Evolutionary conservation across 35 echinoderm and acorn worm species (phyloP).

Genomic region (Apostichopus californicus): DNA sequence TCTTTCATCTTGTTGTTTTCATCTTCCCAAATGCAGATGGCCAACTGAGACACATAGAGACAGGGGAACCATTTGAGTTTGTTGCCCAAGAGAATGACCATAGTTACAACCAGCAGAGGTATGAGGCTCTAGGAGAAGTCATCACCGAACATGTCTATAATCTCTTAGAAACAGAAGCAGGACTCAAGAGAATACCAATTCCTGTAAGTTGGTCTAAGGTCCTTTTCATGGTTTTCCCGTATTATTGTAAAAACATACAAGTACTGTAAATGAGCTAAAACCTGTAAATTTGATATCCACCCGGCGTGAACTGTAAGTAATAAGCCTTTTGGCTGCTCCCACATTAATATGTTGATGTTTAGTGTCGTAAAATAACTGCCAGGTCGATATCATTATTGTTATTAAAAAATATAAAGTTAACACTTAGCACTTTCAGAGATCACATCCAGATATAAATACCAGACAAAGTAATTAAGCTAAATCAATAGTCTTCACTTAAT

Average conservation of each 20-base stretch:
- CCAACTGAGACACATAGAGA: slow-evolving; percentile 68
- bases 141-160: slow-evolving; percentile 86
- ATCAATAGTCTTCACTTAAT: too few relatives aligned
- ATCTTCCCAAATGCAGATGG: slow-evolving; percentile 68
- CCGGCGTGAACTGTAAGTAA: too few relatives aligned
- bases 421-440: too few relatives aligned
- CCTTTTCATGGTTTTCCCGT: not conserved
- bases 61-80: slow-evolving; percentile 81
- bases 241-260: not conserved
- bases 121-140: slow-evolving; percentile 92
- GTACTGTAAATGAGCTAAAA: not conserved
- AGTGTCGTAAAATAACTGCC: too few relatives aligned
- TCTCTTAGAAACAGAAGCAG: slow-evolving; percentile 71
- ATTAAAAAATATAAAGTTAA: too few relatives aligned
- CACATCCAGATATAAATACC: too few relatives aligned
- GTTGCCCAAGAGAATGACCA: slow-evolving; percentile 61
- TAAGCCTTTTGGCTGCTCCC: too few relatives aligned
- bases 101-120: slow-evolving; percentile 78
- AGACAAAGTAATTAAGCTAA: too few relatives aligned
- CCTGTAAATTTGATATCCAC: too few relatives aligned
- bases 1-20: not conserved
- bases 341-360: too few relatives aligned
- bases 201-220: slow-evolving; percentile 56
- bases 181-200: slow-evolving; percentile 72
- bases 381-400: too few relatives aligned